Conservation (phyloP, 2,888 invertebrate genomes). For the Metalampra italica region DNA sequence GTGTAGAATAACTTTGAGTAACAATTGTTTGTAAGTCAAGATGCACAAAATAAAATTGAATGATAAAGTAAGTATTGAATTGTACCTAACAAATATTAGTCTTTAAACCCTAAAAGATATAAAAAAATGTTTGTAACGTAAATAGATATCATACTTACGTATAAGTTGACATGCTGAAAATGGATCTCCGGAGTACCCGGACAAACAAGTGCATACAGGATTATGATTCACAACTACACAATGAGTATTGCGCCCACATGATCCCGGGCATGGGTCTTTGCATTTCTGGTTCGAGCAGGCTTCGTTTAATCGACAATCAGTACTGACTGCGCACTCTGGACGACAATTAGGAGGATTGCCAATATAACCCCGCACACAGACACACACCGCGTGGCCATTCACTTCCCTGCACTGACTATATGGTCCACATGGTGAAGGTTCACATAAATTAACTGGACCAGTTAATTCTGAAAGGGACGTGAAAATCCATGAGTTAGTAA, state of each 20-base stretch:
- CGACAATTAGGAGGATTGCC: conserved; percentile 87
- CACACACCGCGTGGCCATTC: conserved; percentile 84
- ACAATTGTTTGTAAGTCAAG: no score
- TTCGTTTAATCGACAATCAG: conserved; percentile 82
- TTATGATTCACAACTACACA: conserved; percentile 82
- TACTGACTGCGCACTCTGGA: conserved; percentile 87
- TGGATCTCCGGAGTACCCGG: conserved; percentile 84
- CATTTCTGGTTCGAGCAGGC: conserved; percentile 89
- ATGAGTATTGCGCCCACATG: conserved; percentile 81
- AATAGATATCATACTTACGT: conserved; percentile 43
- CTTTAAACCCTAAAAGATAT: no score
- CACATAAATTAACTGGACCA: conserved; percentile 45
- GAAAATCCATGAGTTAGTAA: conserved; percentile 2
- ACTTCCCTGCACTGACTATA: conserved; percentile 85
- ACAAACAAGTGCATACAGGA: conserved; percentile 81
- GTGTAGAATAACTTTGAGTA: no score
- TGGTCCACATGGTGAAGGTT: conserved; percentile 81
- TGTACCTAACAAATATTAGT: no score
- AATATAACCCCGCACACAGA: conserved; percentile 82
- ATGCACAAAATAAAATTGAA: no score
- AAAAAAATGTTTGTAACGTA: no score
- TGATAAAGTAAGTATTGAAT: no score
- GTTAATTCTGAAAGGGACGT: conserved; percentile 38
- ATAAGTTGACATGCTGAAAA: conserved; percentile 81
- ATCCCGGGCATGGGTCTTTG: conserved; percentile 85